These are phyloP conservation scores for Actenoides lindsayi DNA, from an alignment of 2,113 vertebrate genomes.

Conservation along the genomic window DNA sequence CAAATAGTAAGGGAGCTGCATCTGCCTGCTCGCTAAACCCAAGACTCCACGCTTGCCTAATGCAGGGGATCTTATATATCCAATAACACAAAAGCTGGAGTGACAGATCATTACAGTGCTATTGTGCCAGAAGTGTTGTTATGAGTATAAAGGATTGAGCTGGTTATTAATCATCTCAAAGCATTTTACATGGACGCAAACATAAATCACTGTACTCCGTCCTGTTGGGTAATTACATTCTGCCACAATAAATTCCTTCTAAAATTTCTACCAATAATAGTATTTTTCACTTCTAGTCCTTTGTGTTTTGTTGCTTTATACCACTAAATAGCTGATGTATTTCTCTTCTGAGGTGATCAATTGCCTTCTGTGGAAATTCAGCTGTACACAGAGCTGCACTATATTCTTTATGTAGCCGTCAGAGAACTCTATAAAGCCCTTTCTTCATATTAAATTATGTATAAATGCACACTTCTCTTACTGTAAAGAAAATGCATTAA, in stretches of 20 bases:
- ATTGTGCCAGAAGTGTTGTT: slow-evolving; percentile 33
- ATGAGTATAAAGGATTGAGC: slow-evolving; percentile 33
- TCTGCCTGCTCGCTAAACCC: not conserved
- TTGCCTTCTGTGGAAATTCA: not conserved
- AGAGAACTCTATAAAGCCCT: not conserved
- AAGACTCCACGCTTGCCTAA: not conserved
- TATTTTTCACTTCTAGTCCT: slow-evolving; percentile 27
- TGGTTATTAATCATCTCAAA: slow-evolving; percentile 44
- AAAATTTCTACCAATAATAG: slow-evolving; percentile 21
- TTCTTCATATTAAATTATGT: slow-evolving; percentile 31
- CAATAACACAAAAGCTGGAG: not conserved
- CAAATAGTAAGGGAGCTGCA: not conserved
- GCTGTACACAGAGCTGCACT: not conserved
- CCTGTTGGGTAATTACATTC: slow-evolving; percentile 22
- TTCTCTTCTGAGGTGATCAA: slow-evolving; percentile 13
- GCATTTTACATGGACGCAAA: not conserved
- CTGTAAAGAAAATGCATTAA: slow-evolving; percentile 5
- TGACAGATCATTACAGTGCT: slow-evolving; percentile 18
- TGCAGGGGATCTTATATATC: not conserved
- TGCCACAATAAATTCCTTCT: slow-evolving; percentile 32
- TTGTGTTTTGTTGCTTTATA: not conserved
- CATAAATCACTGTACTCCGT: slow-evolving; percentile 30
- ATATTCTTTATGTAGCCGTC: not conserved
- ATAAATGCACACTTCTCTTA: not conserved
- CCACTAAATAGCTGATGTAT: not conserved